These are phyloP conservation scores for Cottoperca gobio DNA, from an alignment of 2,797 vertebrate species.

Conservation along the genomic window DNA sequence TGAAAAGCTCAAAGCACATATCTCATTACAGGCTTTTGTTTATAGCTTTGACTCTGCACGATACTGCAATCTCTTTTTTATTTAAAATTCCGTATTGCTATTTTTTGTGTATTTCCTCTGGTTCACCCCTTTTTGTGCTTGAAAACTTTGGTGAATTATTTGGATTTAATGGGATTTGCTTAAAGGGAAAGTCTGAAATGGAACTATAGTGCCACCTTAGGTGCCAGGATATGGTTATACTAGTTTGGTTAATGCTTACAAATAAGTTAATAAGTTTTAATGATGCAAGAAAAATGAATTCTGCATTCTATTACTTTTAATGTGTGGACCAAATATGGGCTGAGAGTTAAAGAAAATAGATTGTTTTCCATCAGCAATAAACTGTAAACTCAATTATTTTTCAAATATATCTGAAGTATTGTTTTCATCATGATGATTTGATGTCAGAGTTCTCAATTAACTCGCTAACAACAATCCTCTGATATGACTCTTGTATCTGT, in stretches of 20 bases:
- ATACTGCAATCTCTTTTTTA: constrained; percentile 26
- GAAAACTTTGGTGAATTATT: constrained; percentile 34
- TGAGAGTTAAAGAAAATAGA: not conserved
- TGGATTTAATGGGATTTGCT: constrained; percentile 44
- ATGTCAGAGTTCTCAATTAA: constrained; percentile 18
- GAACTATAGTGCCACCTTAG: constrained; percentile 18
- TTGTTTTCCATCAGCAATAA: not conserved
- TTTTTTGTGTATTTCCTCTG: constrained; percentile 28
- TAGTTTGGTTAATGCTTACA: not conserved
- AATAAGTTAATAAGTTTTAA: not conserved
- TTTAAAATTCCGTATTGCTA: constrained; percentile 4
- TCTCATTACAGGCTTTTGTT: constrained; percentile 77
- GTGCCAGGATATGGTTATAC: not conserved
- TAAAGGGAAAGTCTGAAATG: constrained; percentile 15
- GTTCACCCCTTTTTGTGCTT: constrained; percentile 38
- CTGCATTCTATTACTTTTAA: not conserved
- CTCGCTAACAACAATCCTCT: constrained; percentile 12
- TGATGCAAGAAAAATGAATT: not conserved
- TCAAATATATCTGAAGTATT: constrained; percentile 5
- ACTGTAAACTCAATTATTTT: not conserved
- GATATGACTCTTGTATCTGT: not conserved
- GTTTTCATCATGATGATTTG: constrained; percentile 12
- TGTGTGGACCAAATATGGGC: not conserved
- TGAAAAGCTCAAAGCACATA: constrained; percentile 69
- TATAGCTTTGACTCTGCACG: constrained; percentile 47